Conservation (phyloP, 2,113 vertebrate species). For the Entomyzon cyanotis region DNA sequence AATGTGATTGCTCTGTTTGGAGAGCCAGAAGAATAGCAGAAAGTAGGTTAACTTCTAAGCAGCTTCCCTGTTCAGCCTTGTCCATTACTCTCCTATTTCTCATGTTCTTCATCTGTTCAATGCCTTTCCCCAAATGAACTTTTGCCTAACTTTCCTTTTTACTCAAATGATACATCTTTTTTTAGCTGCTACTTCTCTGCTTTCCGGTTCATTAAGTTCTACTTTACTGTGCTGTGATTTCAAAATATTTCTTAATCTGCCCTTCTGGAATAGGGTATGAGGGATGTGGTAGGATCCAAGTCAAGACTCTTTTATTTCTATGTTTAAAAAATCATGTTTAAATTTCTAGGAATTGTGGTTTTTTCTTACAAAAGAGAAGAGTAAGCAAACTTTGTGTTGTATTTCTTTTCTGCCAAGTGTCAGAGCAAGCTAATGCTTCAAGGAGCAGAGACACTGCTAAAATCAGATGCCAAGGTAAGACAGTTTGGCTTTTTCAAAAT, state of each 20-base stretch:
- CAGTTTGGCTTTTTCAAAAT: not conserved
- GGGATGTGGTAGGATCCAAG: not conserved
- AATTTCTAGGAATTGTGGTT: not conserved
- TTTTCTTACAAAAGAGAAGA: not conserved
- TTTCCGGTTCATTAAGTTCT: not conserved
- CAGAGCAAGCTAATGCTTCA: constrained; percentile 52
- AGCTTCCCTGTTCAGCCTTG: not conserved
- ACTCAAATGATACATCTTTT: not conserved
- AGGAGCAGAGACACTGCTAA: not conserved
- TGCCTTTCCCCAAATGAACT: not conserved
- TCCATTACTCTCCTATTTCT: not conserved
- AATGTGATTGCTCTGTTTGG: not conserved
- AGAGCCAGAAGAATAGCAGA: not conserved
- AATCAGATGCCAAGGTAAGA: constrained; percentile 69
- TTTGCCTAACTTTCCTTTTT: not conserved
- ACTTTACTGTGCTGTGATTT: not conserved
- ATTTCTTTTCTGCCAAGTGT: constrained; percentile 64
- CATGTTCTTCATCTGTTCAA: not conserved
- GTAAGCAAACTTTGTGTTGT: not conserved
- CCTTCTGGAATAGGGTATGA: not conserved
- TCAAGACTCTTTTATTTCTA: not conserved
- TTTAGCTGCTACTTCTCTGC: not conserved
- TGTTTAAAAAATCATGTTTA: not conserved
- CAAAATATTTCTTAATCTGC: not conserved
- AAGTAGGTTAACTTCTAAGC: not conserved